Base-by-base conservation (phyloP, 2,888 invertebrate genomes). In the Lepas anatifera region DNA sequence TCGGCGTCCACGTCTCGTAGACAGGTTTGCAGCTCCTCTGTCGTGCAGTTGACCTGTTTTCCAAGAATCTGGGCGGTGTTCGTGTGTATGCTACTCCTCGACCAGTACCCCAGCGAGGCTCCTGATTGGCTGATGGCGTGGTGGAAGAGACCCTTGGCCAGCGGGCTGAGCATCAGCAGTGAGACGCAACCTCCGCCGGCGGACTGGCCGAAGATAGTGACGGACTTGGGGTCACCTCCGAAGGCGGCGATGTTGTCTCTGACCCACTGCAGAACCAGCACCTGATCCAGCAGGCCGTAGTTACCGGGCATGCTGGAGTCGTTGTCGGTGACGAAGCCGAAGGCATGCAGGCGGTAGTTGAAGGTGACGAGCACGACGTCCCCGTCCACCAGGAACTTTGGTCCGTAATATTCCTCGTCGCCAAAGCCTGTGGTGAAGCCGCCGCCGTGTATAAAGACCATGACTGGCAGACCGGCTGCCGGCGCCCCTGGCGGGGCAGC, bases 261-360 rank as follows among this genome's bases (percentile, higher is more conserved):
- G 4, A 75, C 52, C 76, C 76, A 77, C 41, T 73, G 52, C 43
- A 77, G 41, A 75, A 79, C 72, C 76, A 76, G 70, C 71, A 76
- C 68, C 73, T 75, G 74, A 77, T 80, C 81, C 77, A 80, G 76
- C 77, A 81, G 58, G 70, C 73, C 77, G 75, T 74, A 75, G 70
- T 77, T 77, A 46, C n/a, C n/a, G n/a, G n/a, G n/a, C n/a, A n/a
- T n/a, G n/a, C n/a, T n/a, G n/a, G n/a, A n/a, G n/a, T n/a, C n/a
- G n/a, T n/a, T n/a, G n/a, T n/a, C n/a, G n/a, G n/a, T 74, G 71
- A 76, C 75, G 64, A 76, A 77, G n/a, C 76, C 76, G 72, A 71
- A 32, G n/a, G 50, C 29, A 1, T 32, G 29, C 13, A 75, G 70
- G 11, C 75, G 72, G 70, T 75, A 75, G 63, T 75, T 74, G 64